Conservation (phyloP, 2,888 invertebrate genomes). For the Tineola bisselliella region DNA sequence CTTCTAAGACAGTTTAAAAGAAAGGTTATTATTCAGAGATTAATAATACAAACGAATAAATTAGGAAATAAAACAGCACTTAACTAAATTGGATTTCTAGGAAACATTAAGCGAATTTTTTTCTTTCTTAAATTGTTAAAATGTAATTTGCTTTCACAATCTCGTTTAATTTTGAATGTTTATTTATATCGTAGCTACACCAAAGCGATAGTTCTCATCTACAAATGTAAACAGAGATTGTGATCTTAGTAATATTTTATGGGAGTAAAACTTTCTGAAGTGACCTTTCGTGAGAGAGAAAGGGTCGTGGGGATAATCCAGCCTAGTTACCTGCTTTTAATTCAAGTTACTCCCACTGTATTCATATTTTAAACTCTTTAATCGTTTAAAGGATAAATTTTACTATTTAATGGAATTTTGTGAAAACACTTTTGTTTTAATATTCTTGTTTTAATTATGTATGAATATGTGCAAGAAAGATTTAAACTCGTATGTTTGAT, state of each 20-base stretch:
- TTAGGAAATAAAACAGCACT: background rate
- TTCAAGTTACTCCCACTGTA: constrained; percentile 30
- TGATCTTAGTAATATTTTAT: constrained; percentile 28
- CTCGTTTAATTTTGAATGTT: background rate
- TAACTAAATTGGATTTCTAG: background rate
- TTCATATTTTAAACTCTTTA: constrained; percentile 31
- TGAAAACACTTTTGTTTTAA: background rate
- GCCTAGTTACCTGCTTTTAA: constrained; percentile 35
- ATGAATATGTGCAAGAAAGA: no score
- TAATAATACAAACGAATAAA: background rate
- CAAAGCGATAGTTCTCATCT: constrained; percentile 17
- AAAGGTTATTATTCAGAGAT: background rate
- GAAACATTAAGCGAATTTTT: background rate
- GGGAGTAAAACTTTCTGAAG: constrained; percentile 31
- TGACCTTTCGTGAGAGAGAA: constrained; percentile 28
- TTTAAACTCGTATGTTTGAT: background rate
- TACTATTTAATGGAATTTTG: background rate
- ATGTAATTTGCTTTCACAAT: background rate
- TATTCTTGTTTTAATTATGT: background rate
- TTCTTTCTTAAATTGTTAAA: background rate
- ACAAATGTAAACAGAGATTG: constrained; percentile 20
- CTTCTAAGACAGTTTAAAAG: background rate
- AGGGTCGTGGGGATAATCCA: constrained; percentile 34
- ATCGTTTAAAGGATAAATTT: background rate
- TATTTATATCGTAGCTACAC: background rate